A percentile compares a stretch with the other conserved stretches of the same genome.
These are phyloP conservation scores for Pocillopora damicornis DNA, from an alignment of 64 coral and sea anemone species.

Conservation along the genomic window DNA sequence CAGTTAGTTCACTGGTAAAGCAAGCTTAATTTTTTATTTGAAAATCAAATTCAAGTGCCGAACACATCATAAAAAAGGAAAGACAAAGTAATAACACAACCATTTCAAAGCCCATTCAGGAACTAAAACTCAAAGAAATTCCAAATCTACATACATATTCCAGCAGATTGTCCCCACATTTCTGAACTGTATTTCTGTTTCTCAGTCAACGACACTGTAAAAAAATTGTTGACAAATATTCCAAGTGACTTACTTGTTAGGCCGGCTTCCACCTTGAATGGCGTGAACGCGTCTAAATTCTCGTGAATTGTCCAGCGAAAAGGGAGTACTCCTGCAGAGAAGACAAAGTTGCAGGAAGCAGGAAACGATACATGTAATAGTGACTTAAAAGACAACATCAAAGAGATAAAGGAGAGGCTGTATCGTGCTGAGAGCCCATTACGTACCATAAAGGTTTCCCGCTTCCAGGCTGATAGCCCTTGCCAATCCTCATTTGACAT, in stretches of 20 bases:
- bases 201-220: background rate
- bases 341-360: background rate
- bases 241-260: conserved; percentile 74
- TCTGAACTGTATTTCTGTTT: too few species aligned
- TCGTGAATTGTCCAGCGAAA: conserved; percentile 83
- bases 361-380: background rate
- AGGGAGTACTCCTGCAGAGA: conserved; percentile 80
- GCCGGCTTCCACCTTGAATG: conserved; percentile 69
- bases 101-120: too few species aligned
- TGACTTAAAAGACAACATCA: background rate
- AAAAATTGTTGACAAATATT: background rate
- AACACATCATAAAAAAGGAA: too few species aligned
- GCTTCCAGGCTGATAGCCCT: conserved; percentile 65
- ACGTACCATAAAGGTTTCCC: conserved; percentile 94
- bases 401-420: background rate
- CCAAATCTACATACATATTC: too few species aligned
- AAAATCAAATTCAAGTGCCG: too few species aligned
- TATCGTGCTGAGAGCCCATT: background rate
- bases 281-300: conserved; percentile 90
- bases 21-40: too few species aligned
- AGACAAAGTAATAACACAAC: too few species aligned
- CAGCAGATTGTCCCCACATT: too few species aligned
- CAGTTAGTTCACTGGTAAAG: too few species aligned
- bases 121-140: too few species aligned
- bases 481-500: conserved; percentile 97